These are phyloP conservation scores for Drosophila saltans DNA, from an alignment of 1,140 invertebrate genomes.

Conservation along the genomic window DNA sequence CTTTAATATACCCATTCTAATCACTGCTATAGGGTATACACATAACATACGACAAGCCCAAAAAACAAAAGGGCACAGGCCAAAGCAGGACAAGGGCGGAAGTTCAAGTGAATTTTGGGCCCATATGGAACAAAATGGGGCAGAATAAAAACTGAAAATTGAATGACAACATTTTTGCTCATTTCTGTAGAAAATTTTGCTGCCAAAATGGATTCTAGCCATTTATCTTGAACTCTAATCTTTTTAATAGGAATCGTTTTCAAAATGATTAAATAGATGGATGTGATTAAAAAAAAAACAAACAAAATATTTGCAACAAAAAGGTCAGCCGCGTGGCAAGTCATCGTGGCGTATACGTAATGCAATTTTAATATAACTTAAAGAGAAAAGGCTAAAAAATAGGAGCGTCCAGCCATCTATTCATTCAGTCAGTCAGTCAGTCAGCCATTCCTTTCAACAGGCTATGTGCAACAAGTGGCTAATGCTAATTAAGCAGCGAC, in stretches of 20 bases:
- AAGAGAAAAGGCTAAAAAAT: background rate
- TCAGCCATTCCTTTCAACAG: no score
- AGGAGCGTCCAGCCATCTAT: background rate
- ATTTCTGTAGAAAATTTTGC: no score
- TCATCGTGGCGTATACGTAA: background rate
- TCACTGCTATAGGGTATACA: background rate
- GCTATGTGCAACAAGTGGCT: constrained; percentile 5
- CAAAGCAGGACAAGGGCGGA: constrained; percentile 1
- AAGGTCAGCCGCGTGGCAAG: background rate
- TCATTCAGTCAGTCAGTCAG: background rate
- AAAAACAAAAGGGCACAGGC: constrained; percentile 3
- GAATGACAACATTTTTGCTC: background rate
- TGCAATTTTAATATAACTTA: background rate
- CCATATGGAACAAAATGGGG: constrained; percentile 5
- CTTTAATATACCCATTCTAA: background rate
- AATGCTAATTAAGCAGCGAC: constrained; percentile 6
- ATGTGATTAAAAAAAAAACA: background rate
- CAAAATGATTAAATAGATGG: background rate
- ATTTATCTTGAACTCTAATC: no score
- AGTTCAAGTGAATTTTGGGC: background rate
- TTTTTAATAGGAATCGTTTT: background rate
- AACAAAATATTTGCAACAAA: background rate
- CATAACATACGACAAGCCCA: background rate
- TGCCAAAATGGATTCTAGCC: no score
- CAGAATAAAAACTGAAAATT: background rate